Evolutionary conservation across 2,113 vertebrate species (phyloP).

Genomic region (Cettia cetti): DNA sequence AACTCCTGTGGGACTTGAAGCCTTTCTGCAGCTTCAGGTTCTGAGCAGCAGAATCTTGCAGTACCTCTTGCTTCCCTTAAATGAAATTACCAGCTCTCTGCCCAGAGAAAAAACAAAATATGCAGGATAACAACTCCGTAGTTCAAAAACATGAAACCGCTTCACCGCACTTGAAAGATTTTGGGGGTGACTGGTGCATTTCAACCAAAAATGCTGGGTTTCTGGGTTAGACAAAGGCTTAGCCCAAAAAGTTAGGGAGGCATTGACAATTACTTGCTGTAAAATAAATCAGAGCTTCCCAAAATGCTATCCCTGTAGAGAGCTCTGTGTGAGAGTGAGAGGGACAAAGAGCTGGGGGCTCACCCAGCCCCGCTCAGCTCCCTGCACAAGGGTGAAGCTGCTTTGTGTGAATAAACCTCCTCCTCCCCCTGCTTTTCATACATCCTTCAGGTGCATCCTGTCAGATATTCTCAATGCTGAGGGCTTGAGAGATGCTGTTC

Average conservation of each 20-base stretch:
- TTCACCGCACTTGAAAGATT: neutral
- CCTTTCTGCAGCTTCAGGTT: neutral
- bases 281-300: neutral
- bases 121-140: neutral
- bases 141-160: neutral
- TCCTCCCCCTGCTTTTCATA: neutral
- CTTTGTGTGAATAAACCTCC: neutral
- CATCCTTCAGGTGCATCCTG: slow-evolving; percentile 70
- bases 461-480: slow-evolving; percentile 1
- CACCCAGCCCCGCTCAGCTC: neutral
- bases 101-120: neutral
- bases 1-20: neutral
- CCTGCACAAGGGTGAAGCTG: neutral
- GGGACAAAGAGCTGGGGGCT: neutral
- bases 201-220: neutral
- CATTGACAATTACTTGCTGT: neutral
- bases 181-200: accelerated
- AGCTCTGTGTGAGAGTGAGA: neutral
- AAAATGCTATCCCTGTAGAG: neutral
- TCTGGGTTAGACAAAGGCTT: neutral
- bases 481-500: neutral
- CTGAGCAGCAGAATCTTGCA: neutral
- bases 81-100: neutral
- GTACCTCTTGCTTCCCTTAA: neutral
- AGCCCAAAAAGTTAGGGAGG: neutral